phyloP scores from a whole-genome alignment of 35 echinoderm and acorn worm species.

The Strongylocentrotus purpuratus region DNA sequence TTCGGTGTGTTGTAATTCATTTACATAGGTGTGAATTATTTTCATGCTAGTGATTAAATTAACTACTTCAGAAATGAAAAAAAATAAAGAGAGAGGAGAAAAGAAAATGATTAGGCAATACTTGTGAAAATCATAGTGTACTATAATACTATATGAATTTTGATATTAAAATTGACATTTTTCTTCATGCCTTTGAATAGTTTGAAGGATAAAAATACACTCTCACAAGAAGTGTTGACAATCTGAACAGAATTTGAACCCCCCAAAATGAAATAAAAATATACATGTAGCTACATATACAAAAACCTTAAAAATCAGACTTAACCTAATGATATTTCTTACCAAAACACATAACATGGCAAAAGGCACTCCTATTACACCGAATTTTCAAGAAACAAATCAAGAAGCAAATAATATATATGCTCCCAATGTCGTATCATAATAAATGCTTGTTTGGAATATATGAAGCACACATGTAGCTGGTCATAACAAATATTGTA shows the following conservation, averaged over 20 bases:
- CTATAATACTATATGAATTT: too few species aligned
- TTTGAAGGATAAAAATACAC: too few species aligned
- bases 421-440: neutral
- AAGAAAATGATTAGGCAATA: neutral
- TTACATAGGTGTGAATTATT: neutral
- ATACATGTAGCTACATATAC: too few species aligned
- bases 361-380: neutral
- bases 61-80: neutral
- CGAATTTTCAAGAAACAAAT: neutral
- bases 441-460: neutral
- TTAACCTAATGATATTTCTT: neutral
- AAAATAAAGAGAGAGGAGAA: too few species aligned
- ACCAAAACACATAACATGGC: neutral
- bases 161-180: too few species aligned
- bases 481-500: neutral
- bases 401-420: neutral
- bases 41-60: neutral
- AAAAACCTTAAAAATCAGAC: neutral
- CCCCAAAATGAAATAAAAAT: too few species aligned
- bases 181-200: too few species aligned
- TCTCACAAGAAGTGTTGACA: too few species aligned
- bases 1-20: neutral
- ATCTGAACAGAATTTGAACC: too few species aligned
- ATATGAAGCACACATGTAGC: neutral
- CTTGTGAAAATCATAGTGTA: neutral